Conservation (phyloP, 2,888 invertebrate species). For the Nomada flava region DNA sequence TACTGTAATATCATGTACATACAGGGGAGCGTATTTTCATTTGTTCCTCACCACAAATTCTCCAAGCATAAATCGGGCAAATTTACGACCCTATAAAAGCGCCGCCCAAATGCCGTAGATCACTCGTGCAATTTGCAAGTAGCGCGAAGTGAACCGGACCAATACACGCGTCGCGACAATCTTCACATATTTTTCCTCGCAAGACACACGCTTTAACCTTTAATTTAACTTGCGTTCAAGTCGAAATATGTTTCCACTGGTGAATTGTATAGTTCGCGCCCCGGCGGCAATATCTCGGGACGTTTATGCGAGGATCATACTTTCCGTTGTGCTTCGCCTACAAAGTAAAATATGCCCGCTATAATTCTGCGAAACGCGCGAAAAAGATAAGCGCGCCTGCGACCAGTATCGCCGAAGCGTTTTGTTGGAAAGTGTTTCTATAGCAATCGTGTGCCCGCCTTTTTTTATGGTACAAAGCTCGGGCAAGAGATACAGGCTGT, state of each 20-base stretch:
- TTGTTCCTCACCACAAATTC: neutral
- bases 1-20: no score
- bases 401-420: constrained; percentile 40
- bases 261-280: constrained; percentile 28
- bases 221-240: constrained; percentile 37
- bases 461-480: neutral
- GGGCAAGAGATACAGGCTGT: constrained; percentile 24
- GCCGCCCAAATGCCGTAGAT: neutral
- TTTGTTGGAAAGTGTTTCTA: constrained; percentile 37
- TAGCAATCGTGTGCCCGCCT: constrained; percentile 5
- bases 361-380: constrained; percentile 48
- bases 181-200: constrained; percentile 23
- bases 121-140: constrained; percentile 13
- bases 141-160: constrained; percentile 10
- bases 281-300: constrained; percentile 33
- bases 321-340: constrained; percentile 39
- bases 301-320: constrained; percentile 46
- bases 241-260: constrained; percentile 34
- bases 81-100: neutral
- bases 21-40: no score
- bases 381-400: constrained; percentile 26
- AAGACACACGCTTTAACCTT: constrained; percentile 15
- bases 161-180: constrained; percentile 7
- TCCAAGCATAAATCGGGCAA: neutral
- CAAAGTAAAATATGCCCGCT: constrained; percentile 42